These are phyloP conservation scores for Rhopalosiphum maidis DNA, from an alignment of 1,140 invertebrate genomes.

Conservation along the genomic window DNA sequence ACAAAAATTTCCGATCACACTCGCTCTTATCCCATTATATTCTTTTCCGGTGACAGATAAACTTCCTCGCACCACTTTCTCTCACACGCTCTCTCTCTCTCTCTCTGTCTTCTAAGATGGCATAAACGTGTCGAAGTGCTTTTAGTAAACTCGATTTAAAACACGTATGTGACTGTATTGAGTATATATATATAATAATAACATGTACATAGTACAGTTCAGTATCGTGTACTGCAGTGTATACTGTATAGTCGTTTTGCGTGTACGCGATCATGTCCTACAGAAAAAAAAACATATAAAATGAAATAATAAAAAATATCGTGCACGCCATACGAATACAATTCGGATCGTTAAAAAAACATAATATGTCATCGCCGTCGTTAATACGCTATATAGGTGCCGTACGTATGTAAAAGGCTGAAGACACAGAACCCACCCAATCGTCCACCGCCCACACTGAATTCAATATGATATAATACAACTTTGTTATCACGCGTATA, in stretches of 20 bases:
- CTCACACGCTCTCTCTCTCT: background rate
- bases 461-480: background rate
- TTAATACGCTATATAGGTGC: background rate
- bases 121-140: background rate
- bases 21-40: background rate
- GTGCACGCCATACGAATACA: background rate
- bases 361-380: background rate
- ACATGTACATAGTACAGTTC: background rate
- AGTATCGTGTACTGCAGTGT: background rate
- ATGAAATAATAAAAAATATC: background rate
- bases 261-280: constrained; percentile 1
- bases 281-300: background rate
- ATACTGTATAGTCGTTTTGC: background rate
- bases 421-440: background rate
- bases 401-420: background rate
- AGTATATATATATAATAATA: background rate
- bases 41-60: background rate
- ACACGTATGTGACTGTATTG: constrained; percentile 25
- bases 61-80: background rate
- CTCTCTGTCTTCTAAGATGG: background rate
- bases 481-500: background rate
- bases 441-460: too few relatives aligned
- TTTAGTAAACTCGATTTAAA: constrained; percentile 45
- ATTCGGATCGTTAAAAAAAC: background rate
- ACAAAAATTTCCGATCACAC: constrained; percentile 9